Evolutionary conservation across 2,113 vertebrate species (phyloP), one percentile per base, ranked within the genome.

Genomic region (Mus spicilegus): DNA sequence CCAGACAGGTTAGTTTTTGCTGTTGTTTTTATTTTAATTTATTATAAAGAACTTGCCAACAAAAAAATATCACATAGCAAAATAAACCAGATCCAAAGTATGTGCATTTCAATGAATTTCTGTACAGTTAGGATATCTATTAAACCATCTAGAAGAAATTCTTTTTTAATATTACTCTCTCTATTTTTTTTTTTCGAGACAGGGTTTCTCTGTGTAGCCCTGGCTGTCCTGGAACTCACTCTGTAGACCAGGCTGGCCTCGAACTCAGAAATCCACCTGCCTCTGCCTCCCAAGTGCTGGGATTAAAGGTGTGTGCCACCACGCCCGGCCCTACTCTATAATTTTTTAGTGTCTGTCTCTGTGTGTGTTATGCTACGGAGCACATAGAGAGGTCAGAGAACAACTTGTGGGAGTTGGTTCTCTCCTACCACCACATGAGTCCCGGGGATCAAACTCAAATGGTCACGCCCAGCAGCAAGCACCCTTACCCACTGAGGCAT

Each of bases 131-230:
- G 33, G n/a, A 24, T 24, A 58, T 33, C 19, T 67, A 30, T 67
- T 11, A 96, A 72, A 13, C 87, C 80, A 85, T 61, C 54, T 89
- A 61, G n/a, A 92, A 84, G n/a, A 92, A 33, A 46, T 24, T 76
- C 33, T 94, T 88, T 49, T 91, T 30, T 42, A 16, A 61, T 42
- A 46, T 49, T 86, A 61, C 22, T 42, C 42, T 42, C 42, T 42
- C 42, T 42, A 42, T 42, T 42, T 42, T 42, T 42, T 42, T 42
- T 42, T 42, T 42, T 42, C 42, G 42, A 42, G 42, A 42, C 42
- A 42, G 42, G 42, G 42, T 42, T 42, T 42, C 42, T 42, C 42
- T 42, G 2, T 42, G 42, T 42, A 42, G 42, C 42, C 42, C 42
- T 42, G 42, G 42, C 42, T 42, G 42, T 42, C 42, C 42, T 42